Base-by-base conservation (phyloP, 2,888 invertebrate species). In the Mythimna pallens region DNA sequence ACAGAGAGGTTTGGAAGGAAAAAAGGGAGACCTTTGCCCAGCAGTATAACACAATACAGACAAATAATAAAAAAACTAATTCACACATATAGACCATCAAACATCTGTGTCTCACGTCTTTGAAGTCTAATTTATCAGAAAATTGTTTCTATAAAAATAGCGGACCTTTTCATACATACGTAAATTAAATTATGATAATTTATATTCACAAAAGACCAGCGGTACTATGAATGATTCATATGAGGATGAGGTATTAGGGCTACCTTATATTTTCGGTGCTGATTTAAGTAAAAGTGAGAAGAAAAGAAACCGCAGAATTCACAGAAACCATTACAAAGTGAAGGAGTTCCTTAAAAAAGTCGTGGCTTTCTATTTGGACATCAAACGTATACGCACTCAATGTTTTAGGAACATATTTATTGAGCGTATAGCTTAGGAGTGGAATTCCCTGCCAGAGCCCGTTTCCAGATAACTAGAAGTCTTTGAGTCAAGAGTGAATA, bases 171-270 rank as follows among this genome's bases (percentile, higher is more conserved):
- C 57, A 64, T 54, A 66, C 57, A 36, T 36, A 65, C 20, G 43
- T 25, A 78, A 77, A 76, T 76, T 52, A 47, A 59, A 52, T 76
- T 64, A 77, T 77, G 30, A 36, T 77, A 70, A 77, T 77, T 64
- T 36, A 36, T 30, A 70, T 70, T 70, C 76, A 64, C 77, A 76
- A 70, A 76, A 59, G 47, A 59, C 59, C 22, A 70, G 47, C 2
- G n/a, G 30, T 20, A 30, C 30, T 54, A 70, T 76, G 63, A 77
- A 76, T 76, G 70, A 76, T 76, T 76, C 70, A 77, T 76, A 47
- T 10, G 25, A 22, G 52, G 58, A 64, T 55, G 36, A 54, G 30
- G 7, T 70, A 64, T 64, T 64, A 12, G 17, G 12, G 8, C 20
- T 58, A 34, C 52, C 52, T 75, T 43, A 40, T 55, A 76, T 47